Base-by-base conservation (phyloP, 2,113 vertebrate species). In the Gymnarchus niloticus region DNA sequence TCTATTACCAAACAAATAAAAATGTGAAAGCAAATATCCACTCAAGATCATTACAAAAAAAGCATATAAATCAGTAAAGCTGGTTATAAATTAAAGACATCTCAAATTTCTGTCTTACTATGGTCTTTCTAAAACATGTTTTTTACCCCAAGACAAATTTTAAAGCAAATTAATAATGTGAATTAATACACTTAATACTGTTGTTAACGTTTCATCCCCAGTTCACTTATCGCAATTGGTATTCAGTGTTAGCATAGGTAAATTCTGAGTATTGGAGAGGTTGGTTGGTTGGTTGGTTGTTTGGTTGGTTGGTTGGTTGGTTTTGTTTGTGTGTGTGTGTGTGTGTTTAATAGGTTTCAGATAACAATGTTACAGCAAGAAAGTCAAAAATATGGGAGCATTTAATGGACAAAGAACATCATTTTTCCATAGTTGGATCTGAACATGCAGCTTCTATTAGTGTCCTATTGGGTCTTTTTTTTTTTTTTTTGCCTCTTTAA, bases 401-500 rank as follows among this genome's bases (percentile, higher is more conserved):
- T 80, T 57, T 59, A 57, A 19, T 33, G 28, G 21, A 61, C 44
- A 56, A 73, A 23, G 83, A 56, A 44, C 33, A 49, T 56, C n/a
- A 44, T 83, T 69, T 69, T 80, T 83, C 73, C 19, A 46, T 56
- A 49, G 61, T 52, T 48, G 54, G n/a, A 83, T 52, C 21, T 83
- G 46, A 81, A 52, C 85, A 83, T 83, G 6, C 6, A 76, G 46
- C 48, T 83, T 56, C 61, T 56, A 2, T 83, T 28, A 86, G 86
- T 89, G 44, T 48, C 6, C 37, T 48, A 3, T 82, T 52, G 51
- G n/a, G 89, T 90, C 92, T 91, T 91, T 88, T 86, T 91, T 91
- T 25, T 91, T 94, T 92, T 91, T 48, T 10, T 88, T 86, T 91
- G 91, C 51, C 91, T 94, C 92, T 91, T 48, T 10, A 33, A 80